Evolutionary conservation across 2,797 vertebrate genomes (phyloP), one percentile per base, ranked within the genome.

Genomic region (Heteromormyrus szaboi): DNA sequence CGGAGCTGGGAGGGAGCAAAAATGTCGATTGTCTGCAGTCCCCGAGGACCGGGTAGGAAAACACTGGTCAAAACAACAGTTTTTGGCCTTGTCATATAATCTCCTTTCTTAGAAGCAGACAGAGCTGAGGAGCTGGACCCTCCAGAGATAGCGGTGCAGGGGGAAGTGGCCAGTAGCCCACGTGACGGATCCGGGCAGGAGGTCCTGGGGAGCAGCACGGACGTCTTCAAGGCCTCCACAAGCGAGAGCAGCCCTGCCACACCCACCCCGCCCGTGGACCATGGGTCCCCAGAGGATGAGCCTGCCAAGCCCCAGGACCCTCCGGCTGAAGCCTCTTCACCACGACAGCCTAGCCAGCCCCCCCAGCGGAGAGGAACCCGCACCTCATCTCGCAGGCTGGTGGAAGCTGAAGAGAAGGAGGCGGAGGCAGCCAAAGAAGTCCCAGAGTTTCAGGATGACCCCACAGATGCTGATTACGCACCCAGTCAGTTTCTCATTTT

Each of bases 391-490:
- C 44, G 22, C 1, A 90, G 90, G 25, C 76, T 91, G 2, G 93
- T 93, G 44, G 92, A 89, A 22, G 7, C 51, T 8, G 93, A 94
- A n/a, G 92, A 92, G 6, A 92, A 91, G 56, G 87, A 79, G 72
- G 81, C 1, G 44, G 72, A 41, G 1, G 51, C 79, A 8, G 85
- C 79, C 5, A 91, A 92, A 50, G 92, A 92, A 6, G 88, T 89
- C 0, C 76, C 93, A 12, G 91, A 89, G 68, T 94, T 93, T 90
- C 94, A 95, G 90, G 96, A 96, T 0, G 95, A 95, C 89, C 94
- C 95, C 12, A 91, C 93, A 4, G 95, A 97, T 19, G 88, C 91
- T 0, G 96, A 96, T 92, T 96, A 96, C 91, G 91, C 90, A 1
- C 95, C 96, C 11, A 95, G 96, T 97, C 89, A 95, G 94, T 93